Evolutionary conservation across 1,140 invertebrate genomes (phyloP), one percentile per base, ranked within the genome.

Genomic region (Hirudo medicinalis): DNA sequence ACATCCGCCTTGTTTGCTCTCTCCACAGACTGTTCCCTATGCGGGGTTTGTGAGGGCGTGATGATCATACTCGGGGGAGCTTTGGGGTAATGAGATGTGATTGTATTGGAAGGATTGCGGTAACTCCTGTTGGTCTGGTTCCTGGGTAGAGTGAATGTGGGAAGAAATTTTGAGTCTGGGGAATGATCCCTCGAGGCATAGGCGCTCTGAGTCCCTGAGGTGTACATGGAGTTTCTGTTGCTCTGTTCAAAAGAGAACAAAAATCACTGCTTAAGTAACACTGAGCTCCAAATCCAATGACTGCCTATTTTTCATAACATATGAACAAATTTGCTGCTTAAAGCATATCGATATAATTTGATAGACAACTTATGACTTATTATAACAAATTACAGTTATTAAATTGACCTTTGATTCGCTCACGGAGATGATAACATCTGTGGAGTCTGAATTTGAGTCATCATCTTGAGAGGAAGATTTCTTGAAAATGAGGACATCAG

Each of bases 1-100:
- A 54, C 49, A 6, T 29, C 29, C 25, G 69, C 67, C 36, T 72
- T 32, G 54, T 32, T 22, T 40, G 32, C 72, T 13, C 72, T 17
- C 27, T 73, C 72, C 19, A 73, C 72, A 27, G 72, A 73, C n/a
- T 32, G 49, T 11, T 54, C 69, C 32, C 72, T 55, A 2, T 55
- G 25, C 27, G 72, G 72, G 32, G 72, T 73, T 15, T 71, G 69
- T 20, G 69, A 71, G 17, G 72, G 72, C 9, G 72, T 73, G 69
- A 73, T 73, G 69, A 73, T 73, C 72, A 73, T 73, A 63, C 69
- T 73, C 20, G 72, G 72, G 11, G 72, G 72, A 4, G 72, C 72
- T 29, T 20, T 55, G 6, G 72, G 72, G 54, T 71, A 71, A 22
- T 63, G 11, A n/a, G 29, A 60, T 20, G 32, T 43, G 22, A 22